Evolutionary conservation across 2,113 vertebrate genomes (phyloP).

Genomic region (Centrocercus urophasianus): DNA sequence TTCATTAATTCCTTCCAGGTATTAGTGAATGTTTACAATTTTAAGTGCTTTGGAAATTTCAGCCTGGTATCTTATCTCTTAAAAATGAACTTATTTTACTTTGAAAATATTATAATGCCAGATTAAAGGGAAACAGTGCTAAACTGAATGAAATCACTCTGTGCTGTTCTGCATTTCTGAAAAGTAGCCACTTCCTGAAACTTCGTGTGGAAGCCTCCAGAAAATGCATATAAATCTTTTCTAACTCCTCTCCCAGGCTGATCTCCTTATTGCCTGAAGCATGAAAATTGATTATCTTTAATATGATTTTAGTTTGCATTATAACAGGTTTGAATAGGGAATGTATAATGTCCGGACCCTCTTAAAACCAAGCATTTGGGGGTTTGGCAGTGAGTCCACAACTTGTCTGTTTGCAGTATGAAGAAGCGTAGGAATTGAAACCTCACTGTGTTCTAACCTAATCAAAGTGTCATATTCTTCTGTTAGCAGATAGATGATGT

Average conservation of each 20-base stretch:
- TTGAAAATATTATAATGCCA: not conserved
- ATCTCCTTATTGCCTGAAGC: conserved; percentile 30
- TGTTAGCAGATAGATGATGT: not conserved
- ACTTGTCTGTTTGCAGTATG: not conserved
- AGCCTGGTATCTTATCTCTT: not conserved
- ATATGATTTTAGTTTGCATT: conserved; percentile 40
- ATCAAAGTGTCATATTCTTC: not conserved
- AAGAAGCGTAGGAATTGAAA: not conserved
- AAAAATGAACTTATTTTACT: not conserved
- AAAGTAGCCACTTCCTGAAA: conserved; percentile 9
- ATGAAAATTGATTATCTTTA: conserved; percentile 48
- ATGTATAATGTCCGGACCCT: not conserved
- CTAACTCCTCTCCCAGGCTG: not conserved
- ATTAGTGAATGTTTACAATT: not conserved
- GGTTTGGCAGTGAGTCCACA: not conserved
- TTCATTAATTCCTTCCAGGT: not conserved
- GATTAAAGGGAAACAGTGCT: not conserved
- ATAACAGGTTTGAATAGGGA: not conserved
- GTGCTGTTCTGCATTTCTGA: not conserved
- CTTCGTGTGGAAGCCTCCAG: conserved; percentile 15
- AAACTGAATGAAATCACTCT: not conserved
- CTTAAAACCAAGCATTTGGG: not conserved
- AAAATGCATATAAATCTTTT: conserved; percentile 9
- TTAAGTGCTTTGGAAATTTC: not conserved
- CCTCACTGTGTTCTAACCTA: not conserved